Evolutionary conservation across 2,797 vertebrate species (phyloP).

Genomic region (Eutrigla gurnardus): DNA sequence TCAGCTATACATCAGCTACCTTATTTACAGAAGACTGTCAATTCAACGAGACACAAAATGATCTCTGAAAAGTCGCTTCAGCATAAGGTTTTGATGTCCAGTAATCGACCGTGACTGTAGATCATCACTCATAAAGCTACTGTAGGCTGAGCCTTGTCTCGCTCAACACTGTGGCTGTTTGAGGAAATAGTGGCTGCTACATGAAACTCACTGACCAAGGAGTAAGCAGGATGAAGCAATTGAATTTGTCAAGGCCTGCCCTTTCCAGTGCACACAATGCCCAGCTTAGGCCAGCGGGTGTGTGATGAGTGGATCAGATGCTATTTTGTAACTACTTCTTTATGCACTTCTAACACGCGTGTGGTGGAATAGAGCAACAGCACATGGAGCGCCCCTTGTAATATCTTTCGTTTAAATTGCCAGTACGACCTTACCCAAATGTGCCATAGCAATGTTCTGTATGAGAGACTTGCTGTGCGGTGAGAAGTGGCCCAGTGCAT

Average conservation of each 20-base stretch:
- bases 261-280: constrained; percentile 64
- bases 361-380: constrained; percentile 6
- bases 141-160: constrained; percentile 23
- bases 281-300: constrained; percentile 48
- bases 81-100: constrained; percentile 16
- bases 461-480: constrained; percentile 5
- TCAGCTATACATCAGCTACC: constrained; percentile 1
- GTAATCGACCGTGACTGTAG: constrained; percentile 26
- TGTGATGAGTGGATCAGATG: constrained; percentile 43
- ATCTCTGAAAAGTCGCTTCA: neutral
- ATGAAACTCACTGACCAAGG: constrained; percentile 60
- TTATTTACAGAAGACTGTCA: neutral
- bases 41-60: constrained; percentile 21
- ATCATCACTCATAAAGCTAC: constrained; percentile 28
- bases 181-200: constrained; percentile 33
- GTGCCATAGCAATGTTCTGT: neutral
- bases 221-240: constrained; percentile 65
- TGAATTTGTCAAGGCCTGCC: constrained; percentile 68
- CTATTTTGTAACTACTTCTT: constrained; percentile 37
- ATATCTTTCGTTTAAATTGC: constrained; percentile 26
- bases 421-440: constrained; percentile 18
- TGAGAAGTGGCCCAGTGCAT: neutral
- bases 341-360: constrained; percentile 27
- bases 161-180: constrained; percentile 37
- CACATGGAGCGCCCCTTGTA: neutral